Percentiles rank a stretch among this genome's conserved stretches.
phyloP scores from a whole-genome alignment of 2,797 vertebrate genomes.

The Sebastes taczanowskii region DNA sequence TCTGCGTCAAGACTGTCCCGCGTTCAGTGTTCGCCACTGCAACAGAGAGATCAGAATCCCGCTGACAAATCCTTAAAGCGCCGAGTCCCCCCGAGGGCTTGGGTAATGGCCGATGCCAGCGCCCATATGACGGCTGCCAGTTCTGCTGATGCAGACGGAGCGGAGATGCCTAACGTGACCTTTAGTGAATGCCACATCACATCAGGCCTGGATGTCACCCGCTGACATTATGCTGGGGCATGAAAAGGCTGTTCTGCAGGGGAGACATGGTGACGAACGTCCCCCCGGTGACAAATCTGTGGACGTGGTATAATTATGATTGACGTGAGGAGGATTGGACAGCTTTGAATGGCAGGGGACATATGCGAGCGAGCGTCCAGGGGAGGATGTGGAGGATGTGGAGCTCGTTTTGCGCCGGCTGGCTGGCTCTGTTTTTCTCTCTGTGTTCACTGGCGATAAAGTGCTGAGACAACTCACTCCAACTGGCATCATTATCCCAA shows the following conservation, averaged over 20 bases:
- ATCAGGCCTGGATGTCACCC: slow-evolving; percentile 95
- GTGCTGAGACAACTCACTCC: slow-evolving; percentile 71
- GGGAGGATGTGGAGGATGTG: slow-evolving; percentile 24
- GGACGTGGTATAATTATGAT: slow-evolving; percentile 76
- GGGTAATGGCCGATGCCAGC: slow-evolving; percentile 81
- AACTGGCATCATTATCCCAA: slow-evolving; percentile 76
- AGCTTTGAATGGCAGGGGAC: slow-evolving; percentile 69
- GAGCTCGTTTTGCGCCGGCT: slow-evolving; percentile 6
- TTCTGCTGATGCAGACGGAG: slow-evolving; percentile 78
- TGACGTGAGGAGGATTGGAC: slow-evolving; percentile 66
- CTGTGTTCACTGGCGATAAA: slow-evolving; percentile 55
- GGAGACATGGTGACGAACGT: slow-evolving; percentile 77
- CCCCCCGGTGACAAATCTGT: slow-evolving; percentile 76
- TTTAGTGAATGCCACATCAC: slow-evolving; percentile 99
- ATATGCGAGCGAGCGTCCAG: slow-evolving; percentile 1
- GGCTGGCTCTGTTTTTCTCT: slow-evolving; percentile 38
- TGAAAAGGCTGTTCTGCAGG: slow-evolving; percentile 91
- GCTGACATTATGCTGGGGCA: slow-evolving; percentile 92
- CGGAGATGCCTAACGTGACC: slow-evolving; percentile 91
- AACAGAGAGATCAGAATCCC: slow-evolving; percentile 71
- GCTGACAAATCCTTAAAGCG: slow-evolving; percentile 74
- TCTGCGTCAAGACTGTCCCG: slow-evolving; percentile 29
- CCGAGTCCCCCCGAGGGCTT: slow-evolving; percentile 51
- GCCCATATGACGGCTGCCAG: slow-evolving; percentile 85
- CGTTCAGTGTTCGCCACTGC: slow-evolving; percentile 1